Percentiles rank a stretch among this genome's conserved stretches.
Conservation (phyloP, 2,888 invertebrate species). For the Drosophila percnosoma region DNA sequence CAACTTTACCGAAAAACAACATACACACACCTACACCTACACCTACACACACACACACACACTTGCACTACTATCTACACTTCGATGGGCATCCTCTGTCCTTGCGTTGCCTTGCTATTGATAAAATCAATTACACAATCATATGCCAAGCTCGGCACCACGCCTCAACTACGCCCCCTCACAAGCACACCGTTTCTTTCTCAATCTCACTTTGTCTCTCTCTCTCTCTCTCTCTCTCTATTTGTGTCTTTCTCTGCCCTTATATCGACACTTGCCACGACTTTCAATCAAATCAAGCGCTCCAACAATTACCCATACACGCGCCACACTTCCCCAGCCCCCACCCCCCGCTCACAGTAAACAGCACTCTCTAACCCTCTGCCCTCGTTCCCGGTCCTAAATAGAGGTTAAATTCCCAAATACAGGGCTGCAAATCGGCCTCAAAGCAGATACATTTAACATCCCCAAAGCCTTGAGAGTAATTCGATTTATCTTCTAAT, state of each 20-base stretch:
- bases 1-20: conserved; percentile 27
- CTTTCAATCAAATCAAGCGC: conserved; percentile 76
- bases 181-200: neutral
- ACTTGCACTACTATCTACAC: neutral
- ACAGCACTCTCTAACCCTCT: neutral
- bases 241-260: neutral
- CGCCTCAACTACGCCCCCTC: conserved; percentile 29
- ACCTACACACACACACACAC: neutral
- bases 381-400: conserved; percentile 11
- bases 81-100: conserved; percentile 19
- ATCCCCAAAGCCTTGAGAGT: neutral
- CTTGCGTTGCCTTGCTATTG: conserved; percentile 53
- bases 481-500: conserved; percentile 29
- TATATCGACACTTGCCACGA: conserved; percentile 61
- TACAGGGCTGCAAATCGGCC: conserved; percentile 49
- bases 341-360: neutral
- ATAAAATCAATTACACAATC: conserved; percentile 80
- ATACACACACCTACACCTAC: neutral
- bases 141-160: conserved; percentile 68
- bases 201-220: neutral
- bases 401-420: conserved; percentile 62
- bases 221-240: neutral
- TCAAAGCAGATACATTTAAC: conserved; percentile 4
- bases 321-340: conserved; percentile 9
- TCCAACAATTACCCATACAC: conserved; percentile 74